Base-by-base conservation (phyloP, 2,797 vertebrate genomes). In the Alcedo quadribrachys region DNA sequence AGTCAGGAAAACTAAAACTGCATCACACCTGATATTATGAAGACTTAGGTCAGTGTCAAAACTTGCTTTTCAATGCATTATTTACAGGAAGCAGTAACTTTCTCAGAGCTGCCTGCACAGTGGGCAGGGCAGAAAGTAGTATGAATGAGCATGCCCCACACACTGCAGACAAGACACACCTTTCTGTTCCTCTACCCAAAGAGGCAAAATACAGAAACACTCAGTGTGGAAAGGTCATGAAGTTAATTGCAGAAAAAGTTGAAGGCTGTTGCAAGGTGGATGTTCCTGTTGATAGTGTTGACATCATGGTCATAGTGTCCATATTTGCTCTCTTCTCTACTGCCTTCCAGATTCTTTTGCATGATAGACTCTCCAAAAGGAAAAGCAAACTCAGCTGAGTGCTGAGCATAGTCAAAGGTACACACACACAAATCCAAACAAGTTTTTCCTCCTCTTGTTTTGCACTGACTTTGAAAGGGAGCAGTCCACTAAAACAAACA, bases 401-500 rank as follows among this genome's bases (percentile, higher is more conserved):
- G 28, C 46, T 65, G 54, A 30, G 9, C 30, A 46, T 6, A 51
- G 27, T 45, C 45, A 91, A 65, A 87, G 6, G 15, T 37, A 11
- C n/a, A 66, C 45, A 67, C 37, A 83, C 22, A 63, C 65, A 85
- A 80, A 75, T 20, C 60, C 20, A 75, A 62, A 58, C 19, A 58
- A 81, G 24, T 22, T 83, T 79, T 65, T 51, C 40, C 45, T 71
- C 35, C 55, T 76, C 63, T 81, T 75, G 54, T 89, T 91, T 91
- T 86, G 30, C 60, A 77, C 32, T 71, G 80, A 45, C 33, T 68
- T 71, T 66, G 50, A 81, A 89, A 57, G 8, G n/a, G 50, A 88
- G 81, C 25, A 45, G n/a, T 51, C 30, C 66, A 58, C 51, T 48
- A 87, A 87, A 94, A 85, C 85, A 90, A 95, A 82, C 71, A 87